Base-by-base conservation (phyloP, 1,140 invertebrate genomes). In the Cephus cinctus region DNA sequence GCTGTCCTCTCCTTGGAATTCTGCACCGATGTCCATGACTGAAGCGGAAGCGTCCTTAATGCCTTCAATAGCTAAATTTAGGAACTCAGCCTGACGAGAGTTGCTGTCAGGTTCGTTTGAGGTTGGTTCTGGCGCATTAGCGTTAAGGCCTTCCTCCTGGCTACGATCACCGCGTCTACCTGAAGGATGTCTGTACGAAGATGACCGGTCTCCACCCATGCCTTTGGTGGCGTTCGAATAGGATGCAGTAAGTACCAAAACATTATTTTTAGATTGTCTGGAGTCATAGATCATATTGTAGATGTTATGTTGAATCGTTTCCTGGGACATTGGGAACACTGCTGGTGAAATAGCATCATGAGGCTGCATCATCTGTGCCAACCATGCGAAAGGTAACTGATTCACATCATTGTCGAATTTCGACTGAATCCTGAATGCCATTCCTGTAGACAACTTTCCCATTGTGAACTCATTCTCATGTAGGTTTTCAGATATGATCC, bases 1-100 rank as follows among this genome's bases (percentile, higher is more conserved):
- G n/a, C 75, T 75, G 11, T 76, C 61, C 11, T 75, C 52, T 11
- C 77, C 78, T 31, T 76, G 65, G 38, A 84, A 77, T 44, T 77
- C 50, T 2, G 80, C 56, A 22, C 73, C 69, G 2, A 82, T 11
- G 52, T 86, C 83, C 2, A 81, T 5, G 1, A 79, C 76, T 8
- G 49, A 9, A 34, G 71, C 73, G 19, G 14, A 15, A 8, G 34
- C 34, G 34, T 36, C 34, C 11, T 36, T 36, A 18, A 36, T 36
- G 3, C 34, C 34, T 12, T 12, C 8, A 14, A 3, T 18, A 8
- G 34, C 34, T 18, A 15, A 9, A 2, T 14, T 14, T 8, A 36
- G 34, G 8, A 36, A 36, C 34, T 36, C 14, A 6, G 9, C 11
- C 14, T 36, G 34, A 15, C 34, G 34, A 2, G 9, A 15, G 4